Conservation (phyloP, 2,888 invertebrate genomes). For the Podotricha telesiphe region DNA sequence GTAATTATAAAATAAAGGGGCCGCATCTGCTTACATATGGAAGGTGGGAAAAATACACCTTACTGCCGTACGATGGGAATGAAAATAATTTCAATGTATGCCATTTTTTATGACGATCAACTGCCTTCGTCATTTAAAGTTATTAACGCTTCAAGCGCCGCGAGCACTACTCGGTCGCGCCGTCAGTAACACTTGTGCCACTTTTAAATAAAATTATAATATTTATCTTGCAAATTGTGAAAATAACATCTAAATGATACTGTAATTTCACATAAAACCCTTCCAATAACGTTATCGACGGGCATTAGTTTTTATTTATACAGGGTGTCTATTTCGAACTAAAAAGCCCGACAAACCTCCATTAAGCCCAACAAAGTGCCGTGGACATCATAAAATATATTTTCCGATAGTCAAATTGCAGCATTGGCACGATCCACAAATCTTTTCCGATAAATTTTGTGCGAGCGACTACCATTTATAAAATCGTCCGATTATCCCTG, state of each 20-base stretch:
- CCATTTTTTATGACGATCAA: constrained; percentile 60
- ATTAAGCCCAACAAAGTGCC: constrained; percentile 71
- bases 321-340: constrained; percentile 44
- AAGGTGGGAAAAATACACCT: constrained; percentile 15
- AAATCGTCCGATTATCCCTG: constrained; percentile 53
- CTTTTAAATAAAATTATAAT: constrained; percentile 46
- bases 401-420: constrained; percentile 80
- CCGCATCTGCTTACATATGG: constrained; percentile 61
- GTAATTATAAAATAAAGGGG: constrained; percentile 65
- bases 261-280: constrained; percentile 27
- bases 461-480: constrained; percentile 54
- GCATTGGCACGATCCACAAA: constrained; percentile 72
- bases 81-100: constrained; percentile 13
- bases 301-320: constrained; percentile 20
- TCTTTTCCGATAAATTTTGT: constrained; percentile 77
- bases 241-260: constrained; percentile 35
- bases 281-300: constrained; percentile 20
- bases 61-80: constrained; percentile 41
- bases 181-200: constrained; percentile 40
- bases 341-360: constrained; percentile 58
- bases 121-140: constrained; percentile 58
- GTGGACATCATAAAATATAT: constrained; percentile 77
- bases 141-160: constrained; percentile 53
- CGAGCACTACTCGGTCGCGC: constrained; percentile 43
- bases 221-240: constrained; percentile 41